Conservation (phyloP, 2,113 vertebrate species). For the Bostrychus sinensis region DNA sequence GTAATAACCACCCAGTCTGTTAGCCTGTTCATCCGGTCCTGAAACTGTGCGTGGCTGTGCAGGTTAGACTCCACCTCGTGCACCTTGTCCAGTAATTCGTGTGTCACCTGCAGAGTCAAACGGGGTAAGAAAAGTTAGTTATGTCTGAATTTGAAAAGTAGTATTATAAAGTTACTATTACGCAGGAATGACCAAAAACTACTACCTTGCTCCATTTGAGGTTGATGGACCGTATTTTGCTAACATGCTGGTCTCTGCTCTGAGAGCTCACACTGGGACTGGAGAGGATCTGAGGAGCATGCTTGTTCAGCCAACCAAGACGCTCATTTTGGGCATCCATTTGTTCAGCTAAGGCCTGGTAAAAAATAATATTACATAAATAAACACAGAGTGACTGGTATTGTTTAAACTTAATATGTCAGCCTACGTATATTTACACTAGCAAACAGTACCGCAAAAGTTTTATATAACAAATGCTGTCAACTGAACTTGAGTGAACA, state of each 20-base stretch:
- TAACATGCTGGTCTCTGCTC: slow-evolving; percentile 83
- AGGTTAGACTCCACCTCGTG: slow-evolving; percentile 80
- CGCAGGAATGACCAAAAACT: not conserved
- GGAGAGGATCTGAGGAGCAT: slow-evolving; percentile 83
- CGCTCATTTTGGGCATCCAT: slow-evolving; percentile 84
- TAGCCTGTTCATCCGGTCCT: slow-evolving; percentile 75
- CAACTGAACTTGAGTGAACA: too few species aligned
- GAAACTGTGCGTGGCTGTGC: slow-evolving; percentile 75
- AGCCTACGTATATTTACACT: too few species aligned
- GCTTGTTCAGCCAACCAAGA: slow-evolving; percentile 89
- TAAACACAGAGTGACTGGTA: not conserved
- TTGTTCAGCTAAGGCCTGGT: slow-evolving; percentile 83
- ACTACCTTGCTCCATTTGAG: slow-evolving; percentile 88
- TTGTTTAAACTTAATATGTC: not conserved
- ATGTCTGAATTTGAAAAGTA: not conserved
- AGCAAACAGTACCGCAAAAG: too few species aligned
- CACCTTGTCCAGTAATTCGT: slow-evolving; percentile 83
- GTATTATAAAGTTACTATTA: not conserved
- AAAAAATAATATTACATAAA: slow-evolving; percentile 1
- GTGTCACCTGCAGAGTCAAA: slow-evolving; percentile 75
- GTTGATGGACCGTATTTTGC: slow-evolving; percentile 83
- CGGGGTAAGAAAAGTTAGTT: not conserved
- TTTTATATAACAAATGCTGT: too few species aligned
- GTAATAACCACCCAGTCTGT: slow-evolving; percentile 75
- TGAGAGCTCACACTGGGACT: slow-evolving; percentile 79